Base-by-base conservation (phyloP, 2,888 invertebrate species). In the Sarcophaga subvicina region DNA sequence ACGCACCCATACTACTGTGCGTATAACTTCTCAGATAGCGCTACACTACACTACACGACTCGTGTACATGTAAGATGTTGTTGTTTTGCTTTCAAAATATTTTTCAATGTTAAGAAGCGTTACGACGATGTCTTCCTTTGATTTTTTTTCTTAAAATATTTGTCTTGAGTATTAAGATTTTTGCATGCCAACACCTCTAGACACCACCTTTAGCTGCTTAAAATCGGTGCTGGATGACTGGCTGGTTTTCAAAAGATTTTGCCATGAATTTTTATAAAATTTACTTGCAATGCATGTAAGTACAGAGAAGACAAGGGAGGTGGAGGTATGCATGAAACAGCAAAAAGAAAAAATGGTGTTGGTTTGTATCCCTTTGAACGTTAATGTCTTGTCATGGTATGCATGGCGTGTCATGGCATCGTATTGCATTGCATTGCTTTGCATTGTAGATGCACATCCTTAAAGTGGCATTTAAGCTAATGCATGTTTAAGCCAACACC, bases 391-490 rank as follows among this genome's bases (percentile, higher is more conserved):
- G 67, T 77, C 83, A 86, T 77, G 63, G 76, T 71, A 79, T 86
- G 83, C 82, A 85, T 78, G 70, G 76, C 80, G 60, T 80, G 22
- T 27, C 69, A 72, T 80, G 20, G 80, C 72, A 80, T 85, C 45
- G 60, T 63, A 76, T 73, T 73, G 73, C 85, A 81, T 69, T 37
- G 37, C 60, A 72, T 27, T 72, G 71, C 71, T 25, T 25, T 49
- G 49, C 49, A 12, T 54, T 54, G 54, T 17, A 54, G 4, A 54
- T 54, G 14, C 69, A 80, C 69, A 80, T 86, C 71, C 76, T 69
- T 72, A 86, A 86, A 83, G 80, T 86, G 80, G 80, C 77, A 86
- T 86, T 86, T 80, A 83, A 86, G 86, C 83, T 86, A 86, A 86
- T 86, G 83, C 86, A 83, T 80, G 83, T 83, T 83, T 80, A 83